Evolutionary conservation across 2,113 vertebrate species (phyloP).

Genomic region (Ailuropoda melanoleuca): DNA sequence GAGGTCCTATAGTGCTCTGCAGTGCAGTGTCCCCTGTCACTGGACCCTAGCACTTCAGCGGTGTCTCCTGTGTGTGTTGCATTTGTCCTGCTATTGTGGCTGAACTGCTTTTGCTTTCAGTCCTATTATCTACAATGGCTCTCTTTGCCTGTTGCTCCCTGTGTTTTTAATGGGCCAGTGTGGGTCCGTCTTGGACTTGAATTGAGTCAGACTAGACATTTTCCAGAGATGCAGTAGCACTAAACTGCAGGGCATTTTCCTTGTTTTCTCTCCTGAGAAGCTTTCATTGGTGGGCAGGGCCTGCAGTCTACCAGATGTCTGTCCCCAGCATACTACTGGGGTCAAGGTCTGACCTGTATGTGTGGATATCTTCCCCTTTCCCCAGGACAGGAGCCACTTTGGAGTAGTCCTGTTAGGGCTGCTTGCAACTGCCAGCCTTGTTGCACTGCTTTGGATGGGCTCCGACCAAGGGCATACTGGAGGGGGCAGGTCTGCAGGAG

Average conservation of each 20-base stretch:
- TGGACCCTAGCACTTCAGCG: background rate
- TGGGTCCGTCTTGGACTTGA: background rate
- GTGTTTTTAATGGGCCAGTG: background rate
- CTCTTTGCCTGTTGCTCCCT: background rate
- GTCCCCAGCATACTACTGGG: background rate
- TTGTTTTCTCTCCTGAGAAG: background rate
- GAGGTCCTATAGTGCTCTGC: background rate
- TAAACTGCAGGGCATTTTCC: background rate
- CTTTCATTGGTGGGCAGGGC: background rate
- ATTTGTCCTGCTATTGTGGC: background rate
- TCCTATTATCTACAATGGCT: background rate
- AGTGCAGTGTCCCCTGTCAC: background rate
- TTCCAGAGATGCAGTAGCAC: background rate
- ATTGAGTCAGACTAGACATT: background rate
- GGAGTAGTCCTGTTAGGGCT: background rate
- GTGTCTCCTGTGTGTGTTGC: background rate
- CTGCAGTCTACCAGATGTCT: background rate
- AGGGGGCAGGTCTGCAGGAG: background rate
- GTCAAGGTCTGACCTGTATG: background rate
- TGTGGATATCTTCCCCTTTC: background rate
- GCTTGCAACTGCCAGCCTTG: background rate
- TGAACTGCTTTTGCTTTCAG: background rate
- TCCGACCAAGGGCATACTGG: background rate
- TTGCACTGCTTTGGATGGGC: background rate
- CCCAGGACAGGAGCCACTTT: background rate